A percentile compares a stretch with the other conserved stretches of the same genome.
These are phyloP conservation scores for Tetheella fluctuosa DNA, from an alignment of 2,888 invertebrate species.

Conservation along the genomic window DNA sequence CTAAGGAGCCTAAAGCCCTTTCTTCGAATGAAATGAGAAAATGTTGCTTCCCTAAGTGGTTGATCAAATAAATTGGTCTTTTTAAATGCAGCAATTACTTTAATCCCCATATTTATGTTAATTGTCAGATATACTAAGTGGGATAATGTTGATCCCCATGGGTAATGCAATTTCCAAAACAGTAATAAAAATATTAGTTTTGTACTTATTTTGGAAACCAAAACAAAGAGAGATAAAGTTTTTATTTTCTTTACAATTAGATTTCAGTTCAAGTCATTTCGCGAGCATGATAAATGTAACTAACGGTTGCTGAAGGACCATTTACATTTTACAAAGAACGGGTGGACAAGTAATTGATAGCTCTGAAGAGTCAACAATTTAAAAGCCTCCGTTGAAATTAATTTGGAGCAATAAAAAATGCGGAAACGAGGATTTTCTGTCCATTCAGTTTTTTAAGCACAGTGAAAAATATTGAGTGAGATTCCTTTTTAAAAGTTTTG, in stretches of 20 bases:
- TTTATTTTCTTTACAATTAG: neutral
- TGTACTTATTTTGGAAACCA: neutral
- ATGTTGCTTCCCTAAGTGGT: neutral
- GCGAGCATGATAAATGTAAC: constrained; percentile 11
- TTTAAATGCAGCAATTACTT: neutral
- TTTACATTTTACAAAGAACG: constrained; percentile 49
- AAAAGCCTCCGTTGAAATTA: constrained; percentile 38
- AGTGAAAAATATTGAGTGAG: neutral
- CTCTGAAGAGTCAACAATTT: constrained; percentile 39
- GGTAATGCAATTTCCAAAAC: too few species aligned
- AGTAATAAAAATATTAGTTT: neutral
- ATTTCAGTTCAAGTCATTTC: neutral
- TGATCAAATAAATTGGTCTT: neutral
- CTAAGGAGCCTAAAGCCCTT: constrained; percentile 22
- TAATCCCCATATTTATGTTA: neutral
- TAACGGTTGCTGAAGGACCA: constrained; percentile 8
- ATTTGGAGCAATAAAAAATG: constrained; percentile 38
- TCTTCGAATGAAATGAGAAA: constrained; percentile 4
- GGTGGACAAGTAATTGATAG: constrained; percentile 48
- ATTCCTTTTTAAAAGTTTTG: too few species aligned
- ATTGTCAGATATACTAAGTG: neutral
- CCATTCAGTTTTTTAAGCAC: neutral
- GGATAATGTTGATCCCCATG: too few species aligned
- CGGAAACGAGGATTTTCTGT: constrained; percentile 17
- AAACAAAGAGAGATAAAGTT: neutral